Conservation (phyloP, 2,797 vertebrate species). For the Gambelia wislizenii region DNA sequence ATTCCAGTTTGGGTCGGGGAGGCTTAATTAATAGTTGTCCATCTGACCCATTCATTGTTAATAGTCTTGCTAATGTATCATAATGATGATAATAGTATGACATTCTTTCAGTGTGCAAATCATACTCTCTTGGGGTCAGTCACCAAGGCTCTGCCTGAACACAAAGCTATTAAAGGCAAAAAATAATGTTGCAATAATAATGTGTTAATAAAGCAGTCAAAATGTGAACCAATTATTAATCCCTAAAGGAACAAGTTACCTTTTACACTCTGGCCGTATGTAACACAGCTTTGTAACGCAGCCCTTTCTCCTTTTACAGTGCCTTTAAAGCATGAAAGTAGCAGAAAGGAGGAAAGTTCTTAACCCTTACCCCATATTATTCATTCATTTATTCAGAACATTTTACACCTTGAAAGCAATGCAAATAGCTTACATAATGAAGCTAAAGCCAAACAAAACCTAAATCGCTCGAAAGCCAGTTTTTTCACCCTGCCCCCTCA, state of each 20-base stretch:
- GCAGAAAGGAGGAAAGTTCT: not conserved
- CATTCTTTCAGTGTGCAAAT: slow-evolving; percentile 1
- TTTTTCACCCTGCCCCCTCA: not conserved
- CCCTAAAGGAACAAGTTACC: not conserved
- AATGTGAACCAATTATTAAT: not conserved
- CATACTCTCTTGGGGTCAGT: not conserved
- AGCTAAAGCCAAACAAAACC: not conserved
- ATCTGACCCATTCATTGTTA: not conserved
- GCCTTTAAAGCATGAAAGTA: not conserved
- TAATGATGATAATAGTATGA: not conserved
- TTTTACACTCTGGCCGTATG: not conserved
- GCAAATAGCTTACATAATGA: not conserved
- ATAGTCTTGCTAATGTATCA: too few relatives aligned
- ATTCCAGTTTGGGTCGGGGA: not conserved
- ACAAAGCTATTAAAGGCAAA: not conserved
- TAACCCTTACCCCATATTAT: not conserved
- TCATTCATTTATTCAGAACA: not conserved
- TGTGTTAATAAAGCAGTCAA: not conserved
- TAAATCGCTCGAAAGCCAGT: not conserved
- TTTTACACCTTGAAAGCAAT: not conserved
- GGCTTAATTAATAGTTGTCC: not conserved
- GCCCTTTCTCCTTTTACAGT: not conserved
- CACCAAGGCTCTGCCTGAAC: not conserved
- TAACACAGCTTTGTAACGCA: not conserved
- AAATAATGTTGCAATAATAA: not conserved